Percentiles rank a stretch among this genome's conserved stretches.
phyloP scores from a whole-genome alignment of 2,888 invertebrate genomes.

The Pachliopta kotzebuea region DNA sequence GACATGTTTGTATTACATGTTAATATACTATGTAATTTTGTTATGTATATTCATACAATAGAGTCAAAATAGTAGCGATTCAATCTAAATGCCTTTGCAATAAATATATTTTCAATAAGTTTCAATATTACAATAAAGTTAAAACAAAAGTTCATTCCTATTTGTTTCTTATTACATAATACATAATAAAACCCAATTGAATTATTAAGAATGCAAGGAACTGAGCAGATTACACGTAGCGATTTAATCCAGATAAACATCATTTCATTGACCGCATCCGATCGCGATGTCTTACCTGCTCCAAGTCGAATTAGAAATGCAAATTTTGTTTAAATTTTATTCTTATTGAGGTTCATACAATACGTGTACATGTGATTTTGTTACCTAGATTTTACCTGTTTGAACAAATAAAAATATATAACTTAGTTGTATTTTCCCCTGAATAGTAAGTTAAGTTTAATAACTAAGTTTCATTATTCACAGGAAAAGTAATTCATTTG shows the following conservation, averaged over 20 bases:
- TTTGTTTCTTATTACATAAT: slow-evolving; percentile 29
- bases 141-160: slow-evolving; percentile 2
- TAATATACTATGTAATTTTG: too few relatives aligned
- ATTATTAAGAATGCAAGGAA: slow-evolving; percentile 57
- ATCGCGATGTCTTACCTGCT: slow-evolving; percentile 16
- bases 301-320: slow-evolving; percentile 16
- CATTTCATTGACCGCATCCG: slow-evolving; percentile 30
- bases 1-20: too few relatives aligned
- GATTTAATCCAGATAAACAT: slow-evolving; percentile 58
- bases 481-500: too few relatives aligned
- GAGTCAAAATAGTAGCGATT: too few relatives aligned
- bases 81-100: neutral
- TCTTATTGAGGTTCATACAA: neutral
- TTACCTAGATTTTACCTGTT: neutral
- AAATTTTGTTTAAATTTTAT: slow-evolving; percentile 17
- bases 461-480: too few relatives aligned
- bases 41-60: too few relatives aligned
- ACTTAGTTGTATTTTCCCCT: too few relatives aligned
- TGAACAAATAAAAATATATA: neutral
- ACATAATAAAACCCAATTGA: slow-evolving; percentile 37
- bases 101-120: neutral
- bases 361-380: neutral
- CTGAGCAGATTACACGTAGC: slow-evolving; percentile 62
- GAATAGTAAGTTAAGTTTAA: too few relatives aligned
- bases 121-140: neutral